Evolutionary conservation across 2,888 invertebrate species (phyloP).

Genomic region (Ormia ochracea): DNA sequence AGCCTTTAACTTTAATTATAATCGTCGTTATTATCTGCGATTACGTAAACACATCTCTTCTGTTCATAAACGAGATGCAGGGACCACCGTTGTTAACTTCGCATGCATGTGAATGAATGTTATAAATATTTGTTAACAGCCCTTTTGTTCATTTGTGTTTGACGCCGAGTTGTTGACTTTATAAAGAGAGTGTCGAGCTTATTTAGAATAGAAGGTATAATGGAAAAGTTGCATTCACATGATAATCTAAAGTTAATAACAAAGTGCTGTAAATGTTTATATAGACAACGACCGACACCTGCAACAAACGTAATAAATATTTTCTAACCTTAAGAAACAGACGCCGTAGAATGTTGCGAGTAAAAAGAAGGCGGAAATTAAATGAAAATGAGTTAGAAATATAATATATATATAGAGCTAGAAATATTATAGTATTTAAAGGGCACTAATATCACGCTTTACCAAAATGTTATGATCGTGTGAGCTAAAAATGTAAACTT

Average conservation of each 20-base stretch:
- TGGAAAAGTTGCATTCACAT: slow-evolving; percentile 18
- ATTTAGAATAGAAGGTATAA: slow-evolving; percentile 7
- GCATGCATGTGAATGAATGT: slow-evolving; percentile 23
- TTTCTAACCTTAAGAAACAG: background rate
- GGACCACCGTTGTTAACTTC: slow-evolving; percentile 4
- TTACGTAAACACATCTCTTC: slow-evolving; percentile 30
- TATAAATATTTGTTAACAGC: slow-evolving; percentile 26
- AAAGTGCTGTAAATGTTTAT: slow-evolving; percentile 30
- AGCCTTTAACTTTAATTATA: slow-evolving; percentile 41
- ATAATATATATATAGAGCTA: too few species aligned
- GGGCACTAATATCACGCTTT: too few species aligned
- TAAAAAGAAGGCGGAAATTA: background rate
- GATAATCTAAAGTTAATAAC: slow-evolving; percentile 37
- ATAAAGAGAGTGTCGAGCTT: background rate
- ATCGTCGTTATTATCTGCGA: slow-evolving; percentile 13
- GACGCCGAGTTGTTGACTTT: background rate
- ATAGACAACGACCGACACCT: slow-evolving; percentile 1
- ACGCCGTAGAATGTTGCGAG: background rate
- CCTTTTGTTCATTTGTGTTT: slow-evolving; percentile 19
- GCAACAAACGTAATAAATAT: background rate
- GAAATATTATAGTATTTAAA: too few species aligned
- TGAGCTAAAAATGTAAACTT: too few species aligned
- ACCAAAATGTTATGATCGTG: too few species aligned
- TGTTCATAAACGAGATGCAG: slow-evolving; percentile 12
- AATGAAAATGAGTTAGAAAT: background rate